These are phyloP conservation scores for Gila orcuttii DNA, from an alignment of 2,113 vertebrate species.

Conservation along the genomic window DNA sequence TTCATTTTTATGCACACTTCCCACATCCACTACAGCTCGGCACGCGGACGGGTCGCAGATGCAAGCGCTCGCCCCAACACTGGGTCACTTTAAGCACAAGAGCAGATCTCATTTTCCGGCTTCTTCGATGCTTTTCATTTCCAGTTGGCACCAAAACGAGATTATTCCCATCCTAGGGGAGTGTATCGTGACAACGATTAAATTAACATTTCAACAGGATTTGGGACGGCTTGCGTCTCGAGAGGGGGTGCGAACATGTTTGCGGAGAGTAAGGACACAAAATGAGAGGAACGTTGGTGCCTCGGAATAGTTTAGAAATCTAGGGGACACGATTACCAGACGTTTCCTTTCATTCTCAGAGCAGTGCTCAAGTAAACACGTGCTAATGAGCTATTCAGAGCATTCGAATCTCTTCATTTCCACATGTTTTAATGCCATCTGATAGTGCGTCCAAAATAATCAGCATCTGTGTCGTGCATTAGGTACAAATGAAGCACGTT, in stretches of 20 bases:
- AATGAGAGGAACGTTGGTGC: neutral
- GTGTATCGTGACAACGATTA: constrained; percentile 2
- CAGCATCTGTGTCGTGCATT: constrained; percentile 48
- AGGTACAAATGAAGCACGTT: constrained; percentile 40
- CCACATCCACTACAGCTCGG: neutral
- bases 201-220: constrained; percentile 28
- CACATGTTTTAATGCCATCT: constrained; percentile 28
- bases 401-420: neutral
- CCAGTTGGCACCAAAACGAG: neutral
- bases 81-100: neutral
- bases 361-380: neutral
- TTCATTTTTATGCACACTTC: neutral
- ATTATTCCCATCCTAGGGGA: constrained; percentile 6
- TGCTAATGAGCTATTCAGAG: constrained; percentile 14
- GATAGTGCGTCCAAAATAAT: constrained; percentile 19
- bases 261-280: neutral
- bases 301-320: neutral
- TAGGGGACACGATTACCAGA: neutral
- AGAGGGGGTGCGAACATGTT: constrained; percentile 21
- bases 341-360: neutral
- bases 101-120: neutral
- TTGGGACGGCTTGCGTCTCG: neutral
- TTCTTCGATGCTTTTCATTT: constrained; percentile 10
- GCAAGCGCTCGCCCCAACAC: neutral
- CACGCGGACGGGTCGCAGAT: neutral